These are phyloP conservation scores for Phymatocera aterrima DNA, from an alignment of 2,888 invertebrate genomes.

Conservation along the genomic window DNA sequence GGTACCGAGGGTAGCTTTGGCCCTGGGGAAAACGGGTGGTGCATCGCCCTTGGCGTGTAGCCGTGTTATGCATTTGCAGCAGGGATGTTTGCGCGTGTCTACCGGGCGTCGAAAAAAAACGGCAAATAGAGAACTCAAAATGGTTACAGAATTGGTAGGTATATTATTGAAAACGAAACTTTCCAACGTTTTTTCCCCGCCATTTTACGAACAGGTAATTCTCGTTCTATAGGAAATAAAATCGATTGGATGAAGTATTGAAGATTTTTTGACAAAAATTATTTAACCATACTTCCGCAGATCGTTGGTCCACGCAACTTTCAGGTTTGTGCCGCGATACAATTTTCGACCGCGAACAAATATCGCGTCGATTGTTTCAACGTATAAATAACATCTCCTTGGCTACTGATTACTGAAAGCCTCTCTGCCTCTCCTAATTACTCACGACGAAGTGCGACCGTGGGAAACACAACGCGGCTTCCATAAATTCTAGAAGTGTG, in stretches of 20 bases:
- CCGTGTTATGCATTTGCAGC: constrained; percentile 57
- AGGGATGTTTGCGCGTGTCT: constrained; percentile 12
- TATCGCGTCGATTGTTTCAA: not conserved
- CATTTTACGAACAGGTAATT: too few species aligned
- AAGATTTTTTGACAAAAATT: too few species aligned
- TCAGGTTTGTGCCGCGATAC: not conserved
- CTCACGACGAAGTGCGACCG: too few species aligned
- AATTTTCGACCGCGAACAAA: not conserved
- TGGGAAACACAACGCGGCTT: too few species aligned
- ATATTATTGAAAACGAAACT: not conserved
- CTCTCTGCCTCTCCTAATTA: not conserved
- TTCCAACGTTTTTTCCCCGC: not conserved
- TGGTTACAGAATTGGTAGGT: not conserved
- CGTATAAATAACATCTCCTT: not conserved
- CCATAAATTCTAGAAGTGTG: too few species aligned
- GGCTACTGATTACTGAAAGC: not conserved
- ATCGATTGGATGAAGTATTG: too few species aligned
- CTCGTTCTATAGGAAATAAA: too few species aligned
- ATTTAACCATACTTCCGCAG: too few species aligned
- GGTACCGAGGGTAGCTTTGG: constrained; percentile 61
- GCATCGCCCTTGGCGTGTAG: constrained; percentile 67
- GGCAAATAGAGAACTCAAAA: not conserved
- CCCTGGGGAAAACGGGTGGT: constrained; percentile 64
- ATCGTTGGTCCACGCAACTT: not conserved
- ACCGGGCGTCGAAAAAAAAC: constrained; percentile 23